phyloP scores from a whole-genome alignment of 1,140 invertebrate genomes.

The Brachionus angularis region DNA sequence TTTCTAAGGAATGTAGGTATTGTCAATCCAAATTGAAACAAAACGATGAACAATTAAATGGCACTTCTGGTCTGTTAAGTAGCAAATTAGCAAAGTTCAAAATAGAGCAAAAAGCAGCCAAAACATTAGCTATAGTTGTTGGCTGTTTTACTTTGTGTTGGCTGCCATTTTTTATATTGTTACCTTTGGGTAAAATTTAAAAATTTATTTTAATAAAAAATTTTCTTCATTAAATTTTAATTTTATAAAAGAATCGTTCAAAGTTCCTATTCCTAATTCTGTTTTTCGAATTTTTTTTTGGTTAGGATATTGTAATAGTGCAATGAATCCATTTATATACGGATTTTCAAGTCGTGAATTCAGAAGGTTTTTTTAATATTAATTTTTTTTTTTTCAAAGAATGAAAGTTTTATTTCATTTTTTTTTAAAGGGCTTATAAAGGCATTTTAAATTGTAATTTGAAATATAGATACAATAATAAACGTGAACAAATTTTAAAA shows the following conservation, averaged over 20 bases:
- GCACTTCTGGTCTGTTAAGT: not conserved
- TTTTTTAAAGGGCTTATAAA: constrained; percentile 3
- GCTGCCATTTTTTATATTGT: constrained; percentile 90
- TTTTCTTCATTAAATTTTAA: not conserved
- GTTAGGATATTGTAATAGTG: constrained; percentile 65
- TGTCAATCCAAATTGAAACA: too few species aligned
- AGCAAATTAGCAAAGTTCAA: constrained; percentile 40
- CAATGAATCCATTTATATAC: constrained; percentile 90
- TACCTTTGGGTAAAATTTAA: constrained; percentile 53
- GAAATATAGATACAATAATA: not conserved
- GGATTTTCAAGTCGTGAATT: constrained; percentile 93
- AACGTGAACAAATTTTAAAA: not conserved
- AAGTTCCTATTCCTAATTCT: constrained; percentile 48
- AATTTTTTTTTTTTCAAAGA: not conserved
- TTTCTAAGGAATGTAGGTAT: too few species aligned
- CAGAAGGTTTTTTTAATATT: constrained; percentile 62
- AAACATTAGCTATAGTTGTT: constrained; percentile 81
- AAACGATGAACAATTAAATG: too few species aligned
- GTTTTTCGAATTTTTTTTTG: constrained; percentile 61
- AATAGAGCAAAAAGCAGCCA: constrained; percentile 60
- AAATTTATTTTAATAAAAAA: not conserved
- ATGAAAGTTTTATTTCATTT: not conserved
- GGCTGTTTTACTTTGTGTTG: constrained; percentile 92
- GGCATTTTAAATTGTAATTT: constrained; percentile 29
- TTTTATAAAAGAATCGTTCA: not conserved